Conservation (phyloP, 2,797 vertebrate species). For the Serranus cabrilla region DNA sequence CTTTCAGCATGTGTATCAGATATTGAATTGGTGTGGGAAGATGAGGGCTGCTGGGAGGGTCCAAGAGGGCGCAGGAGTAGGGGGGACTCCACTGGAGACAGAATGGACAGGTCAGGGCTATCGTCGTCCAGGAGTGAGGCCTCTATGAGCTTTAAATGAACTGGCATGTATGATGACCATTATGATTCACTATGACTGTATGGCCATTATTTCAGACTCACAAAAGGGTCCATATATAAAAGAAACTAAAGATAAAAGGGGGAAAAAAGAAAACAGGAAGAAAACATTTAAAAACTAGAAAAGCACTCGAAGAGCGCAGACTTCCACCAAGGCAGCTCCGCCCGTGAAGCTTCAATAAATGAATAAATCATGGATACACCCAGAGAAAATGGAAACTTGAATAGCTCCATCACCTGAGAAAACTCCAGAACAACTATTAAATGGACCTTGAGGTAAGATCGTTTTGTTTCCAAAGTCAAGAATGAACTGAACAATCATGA, state of each 20-base stretch:
- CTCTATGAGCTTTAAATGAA: not conserved
- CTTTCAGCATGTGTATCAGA: conserved; percentile 65
- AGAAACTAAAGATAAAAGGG: too few relatives aligned
- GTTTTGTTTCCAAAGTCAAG: not conserved
- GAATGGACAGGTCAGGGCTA: not conserved
- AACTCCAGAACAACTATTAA: not conserved
- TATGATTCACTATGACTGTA: too few relatives aligned
- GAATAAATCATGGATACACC: not conserved
- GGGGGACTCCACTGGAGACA: not conserved
- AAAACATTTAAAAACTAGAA: too few relatives aligned
- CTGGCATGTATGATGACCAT: not conserved
- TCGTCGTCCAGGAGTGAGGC: not conserved
- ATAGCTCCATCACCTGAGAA: not conserved
- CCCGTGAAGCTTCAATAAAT: not conserved
- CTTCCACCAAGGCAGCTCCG: too few relatives aligned
- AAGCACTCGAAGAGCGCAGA: too few relatives aligned
- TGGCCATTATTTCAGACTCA: too few relatives aligned
- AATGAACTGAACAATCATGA: not conserved
- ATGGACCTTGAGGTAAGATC: not conserved
- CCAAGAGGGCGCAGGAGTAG: not conserved
- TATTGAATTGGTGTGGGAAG: conserved; percentile 57
- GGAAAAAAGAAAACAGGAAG: too few relatives aligned
- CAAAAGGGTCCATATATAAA: too few relatives aligned
- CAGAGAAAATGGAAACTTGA: not conserved
- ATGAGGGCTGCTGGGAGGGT: conserved; percentile 21